Evolutionary conservation across 1,140 invertebrate species (phyloP), one percentile per base, ranked within the genome.

Genomic region (Drosophila sproati): DNA sequence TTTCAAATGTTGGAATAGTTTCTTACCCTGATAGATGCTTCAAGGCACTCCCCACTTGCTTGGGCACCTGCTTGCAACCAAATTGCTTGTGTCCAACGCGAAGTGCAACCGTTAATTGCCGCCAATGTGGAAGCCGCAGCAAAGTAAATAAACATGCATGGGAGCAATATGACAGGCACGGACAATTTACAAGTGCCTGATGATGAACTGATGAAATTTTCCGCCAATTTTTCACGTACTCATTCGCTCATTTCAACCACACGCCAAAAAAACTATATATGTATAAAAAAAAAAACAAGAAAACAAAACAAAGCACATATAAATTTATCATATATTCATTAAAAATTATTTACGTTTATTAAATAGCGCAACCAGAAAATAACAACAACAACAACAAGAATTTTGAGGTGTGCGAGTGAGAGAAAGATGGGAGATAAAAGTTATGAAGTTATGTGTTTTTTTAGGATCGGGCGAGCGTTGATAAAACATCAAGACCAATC

Each of bases 401-500:
- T 5, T 12, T 32, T 47, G 29, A n/a, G 51, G 52, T 20, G 61
- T 41, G 60, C 39, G 39, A 77, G 50, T 4, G 61, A 56, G 74
- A 72, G 51, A 3, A 7, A 54, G 34, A 48, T 52, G 5, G 2
- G 4, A 45, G 39, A 60, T 61, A 59, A 61, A 59, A 73, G 47
- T 61, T 60, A 62, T 60, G n/a, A 5, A 34, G 10, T 57, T 31
- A 51, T 66, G 45, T 50, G 54, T 67, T 55, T 77, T 55, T 54
- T 37, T 64, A 56, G 68, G 57, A 28, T 57, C 70, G 59, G 66
- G 66, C 62, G 52, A 78, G 76, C 87, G 87, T 91, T 91, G 82
- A 91, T 91, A 91, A 91, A 87, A 75, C 61, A 85, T 88, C 68
- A 88, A 88, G 73, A 67, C 89, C 78, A 91, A 91, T 91, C 82